Percentiles rank a stretch among this genome's conserved stretches.
Conservation (phyloP, 2,888 invertebrate species). For the Chirona hameri region DNA sequence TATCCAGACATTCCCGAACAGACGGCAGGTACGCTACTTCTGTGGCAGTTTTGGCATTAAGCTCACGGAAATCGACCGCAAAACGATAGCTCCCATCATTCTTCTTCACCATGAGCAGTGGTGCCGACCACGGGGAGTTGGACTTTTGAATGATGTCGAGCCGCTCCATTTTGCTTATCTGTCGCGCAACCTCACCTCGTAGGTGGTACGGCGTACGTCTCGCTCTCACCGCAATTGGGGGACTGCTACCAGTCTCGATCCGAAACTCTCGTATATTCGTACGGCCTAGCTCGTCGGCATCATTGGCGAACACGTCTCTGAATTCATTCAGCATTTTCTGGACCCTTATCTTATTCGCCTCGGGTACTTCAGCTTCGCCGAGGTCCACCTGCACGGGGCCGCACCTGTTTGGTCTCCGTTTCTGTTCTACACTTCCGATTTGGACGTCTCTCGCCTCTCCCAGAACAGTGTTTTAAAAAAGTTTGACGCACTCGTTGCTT, state of each 20-base stretch:
- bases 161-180: neutral
- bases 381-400: neutral
- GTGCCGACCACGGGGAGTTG: neutral
- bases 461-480: neutral
- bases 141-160: neutral
- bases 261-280: neutral
- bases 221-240: neutral
- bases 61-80: neutral
- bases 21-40: neutral
- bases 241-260: neutral
- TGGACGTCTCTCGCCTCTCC: neutral
- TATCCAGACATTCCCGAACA: neutral
- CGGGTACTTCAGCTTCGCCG: neutral
- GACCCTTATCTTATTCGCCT: neutral
- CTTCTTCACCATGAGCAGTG: neutral
- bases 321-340: neutral
- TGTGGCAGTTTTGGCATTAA: neutral
- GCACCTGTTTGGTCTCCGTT: neutral
- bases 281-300: neutral
- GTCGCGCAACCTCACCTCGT: neutral
- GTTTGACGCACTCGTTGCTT: neutral
- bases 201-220: neutral
- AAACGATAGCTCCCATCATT: slow-evolving; percentile 38
- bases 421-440: neutral
- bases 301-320: neutral